Evolutionary conservation across 2,113 vertebrate genomes (phyloP).

Genomic region (Nasalis larvatus): DNA sequence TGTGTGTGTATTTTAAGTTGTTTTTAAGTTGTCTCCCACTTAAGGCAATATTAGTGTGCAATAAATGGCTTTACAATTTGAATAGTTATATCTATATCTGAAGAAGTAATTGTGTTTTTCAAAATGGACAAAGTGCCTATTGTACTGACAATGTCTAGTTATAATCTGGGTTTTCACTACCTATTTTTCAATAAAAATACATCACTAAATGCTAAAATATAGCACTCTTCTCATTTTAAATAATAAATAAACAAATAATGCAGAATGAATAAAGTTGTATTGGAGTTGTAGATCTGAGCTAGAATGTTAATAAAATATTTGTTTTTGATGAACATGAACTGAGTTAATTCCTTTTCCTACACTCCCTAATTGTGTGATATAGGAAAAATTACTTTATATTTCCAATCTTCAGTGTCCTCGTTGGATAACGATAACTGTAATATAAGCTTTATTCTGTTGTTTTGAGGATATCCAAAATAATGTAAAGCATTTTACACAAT

Average conservation of each 20-base stretch:
- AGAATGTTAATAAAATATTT: background rate
- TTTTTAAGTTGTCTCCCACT: slow-evolving; percentile 10
- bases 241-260: background rate
- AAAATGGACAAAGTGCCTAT: background rate
- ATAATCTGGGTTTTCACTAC: background rate
- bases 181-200: background rate
- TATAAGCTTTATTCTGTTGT: background rate
- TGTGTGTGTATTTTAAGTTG: background rate
- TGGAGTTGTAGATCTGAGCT: background rate
- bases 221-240: background rate
- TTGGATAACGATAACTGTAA: background rate
- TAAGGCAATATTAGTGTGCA: background rate
- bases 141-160: background rate
- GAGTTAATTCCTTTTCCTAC: background rate
- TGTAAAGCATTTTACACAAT: background rate
- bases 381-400: background rate
- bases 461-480: background rate
- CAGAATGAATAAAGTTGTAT: background rate
- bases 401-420: background rate
- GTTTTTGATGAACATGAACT: background rate
- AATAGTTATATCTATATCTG: background rate
- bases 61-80: background rate
- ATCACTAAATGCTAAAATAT: background rate
- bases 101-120: background rate
- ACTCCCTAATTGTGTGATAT: background rate